Percentiles rank a stretch among this genome's conserved stretches.
phyloP scores from a whole-genome alignment of 2,888 invertebrate genomes.

The Pyrgus malvae region DNA sequence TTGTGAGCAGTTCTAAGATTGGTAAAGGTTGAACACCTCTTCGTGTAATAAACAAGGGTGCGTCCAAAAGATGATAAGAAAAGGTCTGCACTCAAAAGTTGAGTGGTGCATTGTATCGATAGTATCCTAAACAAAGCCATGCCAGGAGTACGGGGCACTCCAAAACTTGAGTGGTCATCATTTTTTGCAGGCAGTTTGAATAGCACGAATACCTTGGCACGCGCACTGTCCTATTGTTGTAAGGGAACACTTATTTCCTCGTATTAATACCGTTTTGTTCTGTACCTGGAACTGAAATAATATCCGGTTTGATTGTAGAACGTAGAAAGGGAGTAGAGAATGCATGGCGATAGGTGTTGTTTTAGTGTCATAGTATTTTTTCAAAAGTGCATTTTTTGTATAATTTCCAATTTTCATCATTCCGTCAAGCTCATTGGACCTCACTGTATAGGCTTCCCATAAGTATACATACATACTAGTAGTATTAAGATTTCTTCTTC shows the following conservation, averaged over 20 bases:
- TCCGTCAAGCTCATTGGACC: no score
- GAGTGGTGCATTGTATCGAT: conserved; percentile 48
- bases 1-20: background rate
- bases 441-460: no score
- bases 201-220: conserved; percentile 54
- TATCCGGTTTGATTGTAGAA: conserved; percentile 55
- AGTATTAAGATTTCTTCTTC: no score
- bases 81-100: conserved; percentile 41
- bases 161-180: conserved; percentile 63
- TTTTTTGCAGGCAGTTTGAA: conserved; percentile 52
- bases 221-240: conserved; percentile 52
- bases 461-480: no score
- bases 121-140: conserved; percentile 55
- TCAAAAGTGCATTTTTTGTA: no score
- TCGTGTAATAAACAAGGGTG: conserved; percentile 28
- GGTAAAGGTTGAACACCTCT: conserved; percentile 6
- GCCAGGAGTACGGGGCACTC: conserved; percentile 45
- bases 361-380: background rate
- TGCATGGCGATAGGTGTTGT: background rate
- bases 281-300: conserved; percentile 68
- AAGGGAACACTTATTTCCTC: conserved; percentile 41
- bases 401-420: no score
- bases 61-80: conserved; percentile 46
- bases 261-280: conserved; percentile 60
- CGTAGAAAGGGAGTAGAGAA: background rate